These are phyloP conservation scores for Clitarchus hookeri DNA, from an alignment of 2,888 invertebrate species.

Conservation along the genomic window DNA sequence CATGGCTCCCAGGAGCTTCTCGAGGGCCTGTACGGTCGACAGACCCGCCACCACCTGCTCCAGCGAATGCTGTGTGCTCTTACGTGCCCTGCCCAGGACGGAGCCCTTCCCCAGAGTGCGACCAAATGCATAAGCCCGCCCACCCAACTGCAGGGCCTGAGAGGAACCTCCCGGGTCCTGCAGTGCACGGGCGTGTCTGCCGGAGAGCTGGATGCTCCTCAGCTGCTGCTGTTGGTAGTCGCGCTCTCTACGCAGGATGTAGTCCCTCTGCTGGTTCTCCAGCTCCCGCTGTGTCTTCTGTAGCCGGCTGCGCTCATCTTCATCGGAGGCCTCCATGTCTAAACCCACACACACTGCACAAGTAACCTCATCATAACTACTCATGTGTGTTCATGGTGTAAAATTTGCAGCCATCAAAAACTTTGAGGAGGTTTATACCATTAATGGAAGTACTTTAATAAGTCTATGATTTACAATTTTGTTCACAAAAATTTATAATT, in stretches of 20 bases:
- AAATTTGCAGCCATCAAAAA: no score
- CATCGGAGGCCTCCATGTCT: slow-evolving; percentile 20
- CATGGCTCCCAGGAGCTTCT: neutral
- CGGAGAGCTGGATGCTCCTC: neutral
- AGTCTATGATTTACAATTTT: no score
- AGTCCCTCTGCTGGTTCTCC: slow-evolving; percentile 30
- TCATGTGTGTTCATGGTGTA: no score
- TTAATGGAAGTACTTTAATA: no score
- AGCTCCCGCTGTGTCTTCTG: slow-evolving; percentile 29
- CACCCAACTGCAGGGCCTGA: neutral
- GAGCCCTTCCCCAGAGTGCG: neutral
- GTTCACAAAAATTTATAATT: no score
- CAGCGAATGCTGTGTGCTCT: no score
- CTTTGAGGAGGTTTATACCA: no score
- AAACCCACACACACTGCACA: neutral
- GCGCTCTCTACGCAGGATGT: slow-evolving; percentile 25
- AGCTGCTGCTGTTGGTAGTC: slow-evolving; percentile 29
- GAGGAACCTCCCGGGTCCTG: slow-evolving; percentile 22
- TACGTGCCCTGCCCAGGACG: no score
- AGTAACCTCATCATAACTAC: no score
- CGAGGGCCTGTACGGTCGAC: no score
- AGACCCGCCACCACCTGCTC: no score
- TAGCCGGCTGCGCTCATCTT: neutral
- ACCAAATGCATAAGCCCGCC: neutral
- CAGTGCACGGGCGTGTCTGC: neutral